Conservation (phyloP, 2,888 invertebrate species). For the Heteromyza rotundicornis region DNA sequence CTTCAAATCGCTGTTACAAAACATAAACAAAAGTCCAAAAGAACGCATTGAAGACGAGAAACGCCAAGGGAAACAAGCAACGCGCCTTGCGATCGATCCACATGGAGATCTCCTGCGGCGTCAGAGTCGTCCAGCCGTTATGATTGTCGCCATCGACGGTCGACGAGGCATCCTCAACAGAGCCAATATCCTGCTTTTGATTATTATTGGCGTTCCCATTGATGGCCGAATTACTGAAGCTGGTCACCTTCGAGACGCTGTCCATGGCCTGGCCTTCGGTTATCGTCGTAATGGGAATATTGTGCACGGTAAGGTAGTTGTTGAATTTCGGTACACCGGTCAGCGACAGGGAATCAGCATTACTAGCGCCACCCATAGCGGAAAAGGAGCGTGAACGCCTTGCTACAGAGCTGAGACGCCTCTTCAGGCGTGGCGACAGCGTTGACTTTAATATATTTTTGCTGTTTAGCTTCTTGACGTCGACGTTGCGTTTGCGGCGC, state of each 20-base stretch:
- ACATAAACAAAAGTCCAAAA: slow-evolving; percentile 81
- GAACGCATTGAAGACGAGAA: slow-evolving; percentile 78
- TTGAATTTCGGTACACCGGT: slow-evolving; percentile 67
- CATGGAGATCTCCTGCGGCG: slow-evolving; percentile 85
- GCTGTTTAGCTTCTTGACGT: slow-evolving; percentile 67
- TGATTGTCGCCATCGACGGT: slow-evolving; percentile 34
- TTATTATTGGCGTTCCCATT: slow-evolving; percentile 21
- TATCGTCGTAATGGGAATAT: slow-evolving; percentile 45
- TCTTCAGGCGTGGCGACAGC: slow-evolving; percentile 76
- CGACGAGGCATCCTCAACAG: slow-evolving; percentile 40
- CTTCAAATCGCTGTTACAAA: slow-evolving; percentile 45
- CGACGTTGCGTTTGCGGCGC: slow-evolving; percentile 71
- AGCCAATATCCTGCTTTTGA: slow-evolving; percentile 41
- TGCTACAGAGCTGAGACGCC: slow-evolving; percentile 75
- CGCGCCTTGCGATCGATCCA: slow-evolving; percentile 83
- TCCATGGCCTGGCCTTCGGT: slow-evolving; percentile 38
- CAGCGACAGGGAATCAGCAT: not conserved
- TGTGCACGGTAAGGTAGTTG: slow-evolving; percentile 77
- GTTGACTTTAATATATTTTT: slow-evolving; percentile 85
- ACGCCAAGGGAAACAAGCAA: slow-evolving; percentile 77
- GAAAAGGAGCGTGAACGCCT: slow-evolving; percentile 73
- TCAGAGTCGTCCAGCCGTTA: slow-evolving; percentile 78
- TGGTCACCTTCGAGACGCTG: slow-evolving; percentile 23
- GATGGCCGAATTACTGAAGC: slow-evolving; percentile 31
- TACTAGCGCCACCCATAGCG: slow-evolving; percentile 16